Evolutionary conservation across 2,888 invertebrate genomes (phyloP), one percentile per base, ranked within the genome.

Genomic region (Seira musarum): DNA sequence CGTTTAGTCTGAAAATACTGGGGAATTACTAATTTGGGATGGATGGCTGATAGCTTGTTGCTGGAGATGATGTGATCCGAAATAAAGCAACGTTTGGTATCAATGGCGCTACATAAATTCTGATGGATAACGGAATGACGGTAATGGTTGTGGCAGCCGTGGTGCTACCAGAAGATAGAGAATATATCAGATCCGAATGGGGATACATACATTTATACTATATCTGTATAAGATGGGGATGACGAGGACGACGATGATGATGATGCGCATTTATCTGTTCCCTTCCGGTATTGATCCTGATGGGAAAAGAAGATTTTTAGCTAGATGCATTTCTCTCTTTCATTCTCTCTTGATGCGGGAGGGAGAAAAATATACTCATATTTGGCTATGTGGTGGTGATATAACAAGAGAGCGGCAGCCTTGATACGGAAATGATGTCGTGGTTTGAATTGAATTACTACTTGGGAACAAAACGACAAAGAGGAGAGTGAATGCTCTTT

Each of bases 271-370:
- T 73, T 70, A 65, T 77, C 75, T 57, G 66, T 60, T 64, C 79
- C 73, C 78, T 78, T 78, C 78, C 67, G 66, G 67, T 79, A 73
- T 79, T 79, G 73, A 79, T 79, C 68, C 24, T 69, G 73, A 72
- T 64, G 71, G 49, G n/a, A 40, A 57, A 57, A n/a, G 57, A 57
- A 57, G 57, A 57, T 57, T 17, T 57, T 57, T 57, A 13, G 6
- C 40, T 40, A n/a, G 69, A 63, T 63, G 60, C 17, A 22, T 63
- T 25, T 46, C 49, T 63, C 40, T 30, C 15, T n/a, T n/a, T n/a
- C n/a, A n/a, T n/a, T n/a, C n/a, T n/a, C n/a, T 40, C 40, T 40
- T 13, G 40, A 40, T 40, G 40, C 40, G 40, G 40, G 40, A 40
- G 40, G 40, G 40, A 40, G 40, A 8, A 40, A 40, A n/a, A n/a